Conservation (phyloP, 2,113 vertebrate species). For the Zosterops lateralis region DNA sequence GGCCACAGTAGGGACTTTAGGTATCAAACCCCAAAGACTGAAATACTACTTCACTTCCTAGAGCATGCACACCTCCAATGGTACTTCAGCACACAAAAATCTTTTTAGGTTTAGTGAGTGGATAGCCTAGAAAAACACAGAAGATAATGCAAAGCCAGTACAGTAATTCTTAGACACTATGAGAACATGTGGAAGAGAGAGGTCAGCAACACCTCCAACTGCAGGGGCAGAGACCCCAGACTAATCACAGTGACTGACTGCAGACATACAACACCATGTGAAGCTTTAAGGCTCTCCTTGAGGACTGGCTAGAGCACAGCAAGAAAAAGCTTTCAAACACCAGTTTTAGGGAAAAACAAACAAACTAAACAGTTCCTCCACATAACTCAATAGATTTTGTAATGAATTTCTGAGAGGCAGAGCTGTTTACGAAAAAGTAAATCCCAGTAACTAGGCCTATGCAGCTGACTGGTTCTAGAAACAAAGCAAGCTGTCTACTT, state of each 20-base stretch:
- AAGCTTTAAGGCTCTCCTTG: neutral
- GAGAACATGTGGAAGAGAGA: neutral
- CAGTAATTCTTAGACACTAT: neutral
- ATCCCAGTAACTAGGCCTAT: neutral
- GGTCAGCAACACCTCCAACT: neutral
- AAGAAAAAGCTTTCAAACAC: neutral
- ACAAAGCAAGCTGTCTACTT: neutral
- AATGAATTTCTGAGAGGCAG: neutral
- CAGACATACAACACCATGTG: accelerated
- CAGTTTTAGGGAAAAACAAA: too few relatives aligned
- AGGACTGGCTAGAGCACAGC: neutral
- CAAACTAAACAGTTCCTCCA: neutral
- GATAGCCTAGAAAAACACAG: neutral
- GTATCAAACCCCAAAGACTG: neutral
- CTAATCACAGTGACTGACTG: neutral
- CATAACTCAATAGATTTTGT: neutral
- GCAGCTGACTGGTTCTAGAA: neutral
- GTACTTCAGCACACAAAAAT: neutral
- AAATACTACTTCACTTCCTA: neutral
- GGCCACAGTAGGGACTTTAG: neutral
- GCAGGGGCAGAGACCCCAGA: neutral
- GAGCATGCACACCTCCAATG: neutral
- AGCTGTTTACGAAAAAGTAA: neutral
- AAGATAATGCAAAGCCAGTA: neutral
- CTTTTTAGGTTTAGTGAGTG: neutral